Evolutionary conservation across 1,140 invertebrate genomes (phyloP), one percentile per base, ranked within the genome.

Genomic region (Zaprionus davidi): DNA sequence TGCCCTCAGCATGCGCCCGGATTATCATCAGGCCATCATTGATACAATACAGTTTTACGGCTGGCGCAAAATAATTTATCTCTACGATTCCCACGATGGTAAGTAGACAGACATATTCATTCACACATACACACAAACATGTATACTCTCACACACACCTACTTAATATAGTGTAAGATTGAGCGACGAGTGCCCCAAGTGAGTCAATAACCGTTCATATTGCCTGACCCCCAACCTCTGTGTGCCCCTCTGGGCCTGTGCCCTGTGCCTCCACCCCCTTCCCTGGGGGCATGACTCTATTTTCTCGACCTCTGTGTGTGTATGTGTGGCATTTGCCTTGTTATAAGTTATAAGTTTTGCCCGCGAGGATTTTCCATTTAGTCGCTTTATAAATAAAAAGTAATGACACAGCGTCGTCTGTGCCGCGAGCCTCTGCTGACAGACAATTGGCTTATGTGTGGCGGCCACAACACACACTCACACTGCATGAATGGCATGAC

Each of bases 1-100:
- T 92, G 97, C 97, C 41, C 96, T 98, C 84, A 98, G 97, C 91
- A 97, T 99, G 96, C 94, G 97, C 57, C 98, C 98, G n/a, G 96
- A 98, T 93, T 98, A 98, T 93, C 97, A 98, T 93, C 95, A 96
- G 82, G 98, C 98, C 44, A 96, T 99, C 85, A 96, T 99, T 78
- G 98, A 99, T 93, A 97, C 98, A 24, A 97, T 99, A 77, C 94
- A 96, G 74, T 96, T 97, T 93, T 99, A 99, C 92, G 96, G 96
- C 53, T 99, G 98, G 98, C 95, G 95, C 78, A 96, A 96, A 91
- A 97, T 99, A 84, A 97, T 98, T 91, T 99, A 98, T 94, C 94
- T 99, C 68, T 99, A 99, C 92, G 97, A 98, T 93, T 98, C 97
- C 6, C 97, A 98, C 92, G 98, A 98, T 93, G 98, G 98, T 98